Conservation (phyloP, 2,113 vertebrate genomes). For the Bathybates hornii region DNA sequence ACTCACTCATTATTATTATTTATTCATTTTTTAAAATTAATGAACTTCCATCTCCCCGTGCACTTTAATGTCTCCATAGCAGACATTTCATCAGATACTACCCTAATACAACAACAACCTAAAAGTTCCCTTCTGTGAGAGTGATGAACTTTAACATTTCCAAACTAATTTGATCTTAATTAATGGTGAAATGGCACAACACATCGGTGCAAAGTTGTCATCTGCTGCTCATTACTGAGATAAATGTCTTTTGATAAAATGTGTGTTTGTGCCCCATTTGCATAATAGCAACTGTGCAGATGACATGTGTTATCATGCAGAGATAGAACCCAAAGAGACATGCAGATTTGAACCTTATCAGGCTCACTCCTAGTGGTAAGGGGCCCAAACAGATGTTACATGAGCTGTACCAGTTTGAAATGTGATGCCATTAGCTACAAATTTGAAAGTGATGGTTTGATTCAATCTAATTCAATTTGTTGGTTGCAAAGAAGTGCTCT, state of each 20-base stretch:
- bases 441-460: not conserved
- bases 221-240: constrained; percentile 7
- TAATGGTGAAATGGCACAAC: not conserved
- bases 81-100: not conserved
- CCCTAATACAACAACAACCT: not conserved
- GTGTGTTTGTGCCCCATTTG: not conserved
- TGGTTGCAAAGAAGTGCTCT: not conserved
- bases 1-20: not conserved
- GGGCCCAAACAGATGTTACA: not conserved
- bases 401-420: not conserved
- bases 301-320: not conserved
- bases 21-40: not conserved
- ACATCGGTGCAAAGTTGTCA: not conserved
- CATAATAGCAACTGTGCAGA: not conserved
- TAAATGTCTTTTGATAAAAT: not conserved
- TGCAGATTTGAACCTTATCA: not conserved
- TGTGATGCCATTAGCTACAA: not conserved
- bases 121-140: not conserved
- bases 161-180: constrained; percentile 36
- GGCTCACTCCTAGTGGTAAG: not conserved
- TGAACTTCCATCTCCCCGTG: not conserved
- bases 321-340: not conserved
- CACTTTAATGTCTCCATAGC: not conserved
- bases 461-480: not conserved
- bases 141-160: constrained; percentile 36